Evolutionary conservation across 2,888 invertebrate genomes (phyloP).

Genomic region (Tachina lurida): DNA sequence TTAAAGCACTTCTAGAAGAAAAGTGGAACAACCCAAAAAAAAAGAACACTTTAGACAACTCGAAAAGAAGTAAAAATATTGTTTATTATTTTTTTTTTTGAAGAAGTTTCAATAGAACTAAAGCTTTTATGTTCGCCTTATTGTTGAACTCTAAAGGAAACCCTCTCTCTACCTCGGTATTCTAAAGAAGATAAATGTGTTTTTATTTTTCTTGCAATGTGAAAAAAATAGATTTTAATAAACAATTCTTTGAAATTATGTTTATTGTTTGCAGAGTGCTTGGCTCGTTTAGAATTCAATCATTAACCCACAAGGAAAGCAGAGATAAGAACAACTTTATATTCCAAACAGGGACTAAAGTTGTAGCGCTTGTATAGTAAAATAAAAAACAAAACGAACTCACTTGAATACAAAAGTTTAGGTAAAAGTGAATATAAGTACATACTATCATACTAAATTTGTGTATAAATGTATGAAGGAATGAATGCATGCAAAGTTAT

Average conservation of each 20-base stretch:
- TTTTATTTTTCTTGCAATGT: conserved; percentile 15
- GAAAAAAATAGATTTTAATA: conserved; percentile 47
- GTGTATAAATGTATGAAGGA: conserved; percentile 2
- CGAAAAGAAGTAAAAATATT: conserved; percentile 38
- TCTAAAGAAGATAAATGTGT: conserved; percentile 57
- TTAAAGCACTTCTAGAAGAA: conserved; percentile 50
- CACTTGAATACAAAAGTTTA: conserved; percentile 19
- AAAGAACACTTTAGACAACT: neutral
- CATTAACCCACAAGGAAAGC: conserved; percentile 26
- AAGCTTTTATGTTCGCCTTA: conserved; percentile 42
- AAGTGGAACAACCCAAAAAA: conserved; percentile 53
- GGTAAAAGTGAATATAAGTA: conserved; percentile 8
- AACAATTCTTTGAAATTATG: conserved; percentile 66
- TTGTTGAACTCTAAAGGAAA: conserved; percentile 41
- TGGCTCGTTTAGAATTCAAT: conserved; percentile 47
- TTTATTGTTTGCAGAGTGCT: conserved; percentile 51
- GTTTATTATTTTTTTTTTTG: conserved; percentile 44
- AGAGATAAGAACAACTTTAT: conserved; percentile 36
- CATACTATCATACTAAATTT: neutral
- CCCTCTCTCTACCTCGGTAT: neutral
- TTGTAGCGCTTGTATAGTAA: conserved; percentile 18
- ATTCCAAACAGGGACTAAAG: conserved; percentile 38
- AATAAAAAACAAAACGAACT: neutral
- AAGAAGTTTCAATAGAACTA: conserved; percentile 46
- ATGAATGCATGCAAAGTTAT: conserved; percentile 35